Evolutionary conservation across 2,888 invertebrate genomes (phyloP), one percentile per base, ranked within the genome.

Genomic region (Incurvaria masculella): DNA sequence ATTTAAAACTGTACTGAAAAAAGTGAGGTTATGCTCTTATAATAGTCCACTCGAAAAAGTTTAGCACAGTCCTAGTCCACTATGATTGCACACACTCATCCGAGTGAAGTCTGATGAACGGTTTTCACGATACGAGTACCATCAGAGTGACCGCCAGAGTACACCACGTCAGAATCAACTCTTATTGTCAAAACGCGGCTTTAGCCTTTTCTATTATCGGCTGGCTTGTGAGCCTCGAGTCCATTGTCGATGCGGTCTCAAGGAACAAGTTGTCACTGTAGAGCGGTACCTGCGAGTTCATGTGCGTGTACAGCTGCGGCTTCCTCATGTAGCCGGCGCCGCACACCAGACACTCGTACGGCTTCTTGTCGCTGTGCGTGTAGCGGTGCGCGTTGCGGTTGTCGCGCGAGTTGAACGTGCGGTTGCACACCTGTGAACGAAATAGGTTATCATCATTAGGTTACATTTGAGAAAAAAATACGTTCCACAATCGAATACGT

Each of bases 321-420:
- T 91, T 91, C 10, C 92, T 74, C 91, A 92, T 92, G 61, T 88
- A 93, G 0, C 91, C 91, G 56, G 86, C 83, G 3, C 89, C 89
- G 61, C 92, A 93, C 5, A 86, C 84, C 51, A 87, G 69, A 61
- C 92, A 93, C 66, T 91, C 91, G 67, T 91, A 93, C 0, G 91
- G 92, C 59, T 92, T 93, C 64, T 91, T 89, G 63, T 91, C 88
- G 59, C 89, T 89, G 69, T 93, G 93, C 43, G 90, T 86, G 67
- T 91, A 92, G 23, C 90, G 81, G 64, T 92, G 92, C 10, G 89
- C 88, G 72, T 92, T 91, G 50, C 91, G 80, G 62, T 92, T 93
- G 69, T 92, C 92, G 50, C 90, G 81, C 10, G 90, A 89, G 62
- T 87, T 90, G 72, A 93, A 93, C 45, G 87, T 82, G 64, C 91